Evolutionary conservation across 2,888 invertebrate species (phyloP).

Genomic region (Gastracanthus pulcherrimus): DNA sequence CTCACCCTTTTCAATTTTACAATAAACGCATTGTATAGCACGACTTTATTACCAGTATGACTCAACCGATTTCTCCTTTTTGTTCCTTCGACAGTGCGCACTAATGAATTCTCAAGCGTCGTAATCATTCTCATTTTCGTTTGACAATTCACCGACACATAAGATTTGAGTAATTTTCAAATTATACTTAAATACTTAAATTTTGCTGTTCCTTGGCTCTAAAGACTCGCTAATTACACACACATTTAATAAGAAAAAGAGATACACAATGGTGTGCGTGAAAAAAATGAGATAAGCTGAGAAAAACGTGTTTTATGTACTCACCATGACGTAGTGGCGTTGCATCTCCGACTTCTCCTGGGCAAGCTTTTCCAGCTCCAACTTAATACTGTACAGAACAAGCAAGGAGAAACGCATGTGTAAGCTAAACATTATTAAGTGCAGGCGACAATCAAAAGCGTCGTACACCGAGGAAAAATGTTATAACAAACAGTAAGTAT

Average conservation of each 20-base stretch:
- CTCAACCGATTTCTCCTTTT: slow-evolving; percentile 23
- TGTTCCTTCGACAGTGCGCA: neutral
- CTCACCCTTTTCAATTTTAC: slow-evolving; percentile 1
- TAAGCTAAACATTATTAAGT: slow-evolving; percentile 73
- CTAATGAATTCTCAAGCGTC: slow-evolving; percentile 32
- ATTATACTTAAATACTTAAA: too few species aligned
- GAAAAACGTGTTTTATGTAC: slow-evolving; percentile 70
- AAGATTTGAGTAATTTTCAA: slow-evolving; percentile 7
- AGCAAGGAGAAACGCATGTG: slow-evolving; percentile 72
- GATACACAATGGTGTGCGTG: neutral
- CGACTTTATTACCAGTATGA: slow-evolving; percentile 48
- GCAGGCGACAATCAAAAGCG: slow-evolving; percentile 71
- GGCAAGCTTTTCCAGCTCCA: slow-evolving; percentile 91
- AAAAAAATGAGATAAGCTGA: neutral
- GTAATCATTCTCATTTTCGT: slow-evolving; percentile 12
- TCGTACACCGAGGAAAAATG: slow-evolving; percentile 49
- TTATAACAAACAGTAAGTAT: neutral
- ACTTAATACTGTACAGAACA: slow-evolving; percentile 84
- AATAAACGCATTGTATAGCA: slow-evolving; percentile 24
- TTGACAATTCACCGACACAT: slow-evolving; percentile 6
- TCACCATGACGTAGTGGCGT: slow-evolving; percentile 92
- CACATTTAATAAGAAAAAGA: neutral
- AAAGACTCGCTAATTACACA: slow-evolving; percentile 2
- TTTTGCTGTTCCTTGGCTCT: neutral
- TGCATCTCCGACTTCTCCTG: slow-evolving; percentile 94